Evolutionary conservation across 2,113 vertebrate genomes (phyloP).

Genomic region (Thunnus maccoyii): DNA sequence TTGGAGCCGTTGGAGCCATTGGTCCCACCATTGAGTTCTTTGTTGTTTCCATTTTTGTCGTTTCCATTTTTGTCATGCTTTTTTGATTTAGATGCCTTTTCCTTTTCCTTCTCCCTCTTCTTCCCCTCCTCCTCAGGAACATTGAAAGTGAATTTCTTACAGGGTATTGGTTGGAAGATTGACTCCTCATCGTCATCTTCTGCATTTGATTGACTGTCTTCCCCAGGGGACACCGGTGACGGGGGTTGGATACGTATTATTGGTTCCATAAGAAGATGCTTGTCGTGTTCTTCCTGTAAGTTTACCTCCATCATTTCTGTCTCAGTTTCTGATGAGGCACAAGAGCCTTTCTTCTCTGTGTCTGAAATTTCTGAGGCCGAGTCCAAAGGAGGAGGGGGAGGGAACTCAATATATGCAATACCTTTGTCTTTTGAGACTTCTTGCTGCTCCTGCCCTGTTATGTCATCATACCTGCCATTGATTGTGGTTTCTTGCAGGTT

Average conservation of each 20-base stretch:
- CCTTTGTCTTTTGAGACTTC: conserved; percentile 89
- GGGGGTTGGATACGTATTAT: conserved; percentile 97
- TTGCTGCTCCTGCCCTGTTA: conserved; percentile 73
- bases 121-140: conserved; percentile 85
- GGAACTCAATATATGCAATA: conserved; percentile 98
- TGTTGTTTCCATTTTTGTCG: conserved; percentile 86
- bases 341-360: conserved; percentile 87
- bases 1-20: conserved; percentile 71
- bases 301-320: conserved; percentile 96
- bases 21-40: conserved; percentile 79
- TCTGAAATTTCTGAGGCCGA: conserved; percentile 89
- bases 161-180: conserved; percentile 91
- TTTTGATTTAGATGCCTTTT: conserved; percentile 85
- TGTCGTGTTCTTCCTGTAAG: conserved; percentile 94
- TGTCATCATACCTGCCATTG: conserved; percentile 75
- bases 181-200: conserved; percentile 89
- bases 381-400: conserved; percentile 97
- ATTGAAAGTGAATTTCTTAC: conserved; percentile 94
- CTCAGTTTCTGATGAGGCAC: conserved; percentile 90
- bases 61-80: conserved; percentile 86
- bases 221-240: conserved; percentile 89
- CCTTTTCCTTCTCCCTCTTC: conserved; percentile 75
- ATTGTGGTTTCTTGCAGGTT: conserved; percentile 49
- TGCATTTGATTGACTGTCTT: conserved; percentile 91
- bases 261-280: conserved; percentile 91